phyloP scores from a whole-genome alignment of 2,113 vertebrate species.

The Murina feae region DNA sequence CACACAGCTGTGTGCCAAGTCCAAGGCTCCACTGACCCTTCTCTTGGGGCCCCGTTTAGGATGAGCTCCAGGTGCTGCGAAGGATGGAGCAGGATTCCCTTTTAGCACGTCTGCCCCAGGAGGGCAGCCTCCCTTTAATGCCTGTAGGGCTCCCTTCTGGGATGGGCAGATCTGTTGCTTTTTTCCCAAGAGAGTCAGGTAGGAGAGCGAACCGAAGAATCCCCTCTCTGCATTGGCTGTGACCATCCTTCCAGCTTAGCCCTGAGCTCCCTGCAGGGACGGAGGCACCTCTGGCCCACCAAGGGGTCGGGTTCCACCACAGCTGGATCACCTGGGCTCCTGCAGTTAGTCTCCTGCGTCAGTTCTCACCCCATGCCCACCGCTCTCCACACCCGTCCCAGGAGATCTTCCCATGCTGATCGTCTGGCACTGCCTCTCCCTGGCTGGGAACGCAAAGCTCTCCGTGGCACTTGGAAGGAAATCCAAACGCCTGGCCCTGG shows the following conservation, averaged over 20 bases:
- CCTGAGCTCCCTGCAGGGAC: neutral
- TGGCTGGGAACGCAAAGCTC: neutral
- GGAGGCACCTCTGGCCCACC: neutral
- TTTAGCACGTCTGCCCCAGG: fast-evolving
- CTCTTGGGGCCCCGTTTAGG: neutral
- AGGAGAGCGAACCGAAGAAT: fast-evolving
- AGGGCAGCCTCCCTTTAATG: neutral
- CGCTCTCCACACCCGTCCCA: fast-evolving
- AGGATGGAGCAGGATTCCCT: neutral
- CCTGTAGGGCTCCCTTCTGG: neutral
- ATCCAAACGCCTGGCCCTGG: neutral
- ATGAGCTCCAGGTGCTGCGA: neutral
- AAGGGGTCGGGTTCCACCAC: neutral
- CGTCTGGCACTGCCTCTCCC: too few species aligned
- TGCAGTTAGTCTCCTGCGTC: neutral
- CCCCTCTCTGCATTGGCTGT: neutral
- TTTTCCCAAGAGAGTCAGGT: neutral
- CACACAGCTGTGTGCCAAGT: neutral
- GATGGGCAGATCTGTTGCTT: neutral
- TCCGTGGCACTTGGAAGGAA: neutral
- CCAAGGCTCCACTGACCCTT: neutral
- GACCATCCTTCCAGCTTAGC: neutral
- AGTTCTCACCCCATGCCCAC: neutral
- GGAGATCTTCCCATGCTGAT: neutral
- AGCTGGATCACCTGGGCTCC: too few species aligned